phyloP scores from a whole-genome alignment of 2,888 invertebrate genomes.

The Tyria jacobaeae region DNA sequence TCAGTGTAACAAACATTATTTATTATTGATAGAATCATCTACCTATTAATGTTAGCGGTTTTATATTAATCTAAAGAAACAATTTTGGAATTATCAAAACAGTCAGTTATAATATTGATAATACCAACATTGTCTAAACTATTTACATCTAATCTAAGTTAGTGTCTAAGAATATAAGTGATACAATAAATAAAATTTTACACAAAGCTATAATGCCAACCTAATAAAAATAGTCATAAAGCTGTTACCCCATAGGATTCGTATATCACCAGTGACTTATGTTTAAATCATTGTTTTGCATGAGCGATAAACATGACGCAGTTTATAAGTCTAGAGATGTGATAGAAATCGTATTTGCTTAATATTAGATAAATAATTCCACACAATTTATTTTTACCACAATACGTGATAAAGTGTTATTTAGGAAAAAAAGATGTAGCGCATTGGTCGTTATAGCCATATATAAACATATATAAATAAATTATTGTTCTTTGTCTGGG shows the following conservation, averaged over 20 bases:
- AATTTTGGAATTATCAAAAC: slow-evolving; percentile 59
- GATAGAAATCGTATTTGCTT: background rate
- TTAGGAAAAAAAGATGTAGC: too few relatives aligned
- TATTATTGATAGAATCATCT: slow-evolving; percentile 70
- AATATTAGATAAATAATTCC: background rate
- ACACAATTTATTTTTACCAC: background rate
- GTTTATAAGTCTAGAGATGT: background rate
- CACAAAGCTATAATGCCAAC: slow-evolving; percentile 39
- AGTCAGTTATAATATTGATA: slow-evolving; percentile 38
- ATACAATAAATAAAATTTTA: slow-evolving; percentile 44
- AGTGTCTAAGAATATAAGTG: slow-evolving; percentile 44
- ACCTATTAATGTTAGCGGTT: slow-evolving; percentile 73
- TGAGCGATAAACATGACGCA: slow-evolving; percentile 1
- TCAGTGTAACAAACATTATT: slow-evolving; percentile 85
- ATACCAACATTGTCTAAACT: slow-evolving; percentile 48
- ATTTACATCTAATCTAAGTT: slow-evolving; percentile 58
- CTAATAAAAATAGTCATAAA: slow-evolving; percentile 29
- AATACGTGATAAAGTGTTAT: too few relatives aligned
- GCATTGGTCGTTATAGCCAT: too few relatives aligned
- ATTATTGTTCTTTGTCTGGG: too few relatives aligned
- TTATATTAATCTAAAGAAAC: slow-evolving; percentile 60
- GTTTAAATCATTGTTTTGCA: background rate
- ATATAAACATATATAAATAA: too few relatives aligned
- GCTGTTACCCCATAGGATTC: slow-evolving; percentile 6
- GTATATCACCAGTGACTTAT: background rate